Conservation (phyloP, 2,888 invertebrate genomes). For the Morpho helenor region DNA sequence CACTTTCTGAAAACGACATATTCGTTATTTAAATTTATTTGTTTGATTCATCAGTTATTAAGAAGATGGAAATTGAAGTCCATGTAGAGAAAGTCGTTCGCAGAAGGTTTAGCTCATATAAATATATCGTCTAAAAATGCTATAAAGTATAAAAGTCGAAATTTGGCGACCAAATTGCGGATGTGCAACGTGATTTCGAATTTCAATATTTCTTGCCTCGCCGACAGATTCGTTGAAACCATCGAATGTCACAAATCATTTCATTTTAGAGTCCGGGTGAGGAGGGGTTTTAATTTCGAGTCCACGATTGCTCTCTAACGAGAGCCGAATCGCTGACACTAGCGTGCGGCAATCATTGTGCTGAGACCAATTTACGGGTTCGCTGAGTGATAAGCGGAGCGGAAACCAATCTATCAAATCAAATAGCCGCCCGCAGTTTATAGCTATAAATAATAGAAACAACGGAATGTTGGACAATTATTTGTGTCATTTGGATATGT, state of each 20-base stretch:
- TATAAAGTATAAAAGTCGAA: not conserved
- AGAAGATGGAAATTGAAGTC: no score
- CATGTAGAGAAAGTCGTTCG: no score
- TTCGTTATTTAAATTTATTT: no score
- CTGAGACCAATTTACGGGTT: constrained; percentile 30
- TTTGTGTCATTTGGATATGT: no score
- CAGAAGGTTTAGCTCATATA: not conserved
- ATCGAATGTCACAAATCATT: constrained; percentile 26
- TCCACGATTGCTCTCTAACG: constrained; percentile 68
- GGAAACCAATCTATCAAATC: constrained; percentile 16
- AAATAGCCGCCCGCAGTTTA: no score
- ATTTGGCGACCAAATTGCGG: not conserved
- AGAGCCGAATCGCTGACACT: constrained; percentile 74
- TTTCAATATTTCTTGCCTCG: constrained; percentile 11
- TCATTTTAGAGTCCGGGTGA: constrained; percentile 30
- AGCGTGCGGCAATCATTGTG: constrained; percentile 65
- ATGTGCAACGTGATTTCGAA: constrained; percentile 5
- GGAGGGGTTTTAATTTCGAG: constrained; percentile 64
- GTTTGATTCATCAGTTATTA: no score
- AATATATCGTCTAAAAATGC: not conserved
- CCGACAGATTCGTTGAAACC: constrained; percentile 16
- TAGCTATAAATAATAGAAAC: no score
- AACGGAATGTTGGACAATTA: no score
- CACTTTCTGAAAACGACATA: no score
- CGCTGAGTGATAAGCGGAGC: constrained; percentile 34